Evolutionary conservation across 1,140 invertebrate genomes (phyloP).

Genomic region (Micrasema longulum): DNA sequence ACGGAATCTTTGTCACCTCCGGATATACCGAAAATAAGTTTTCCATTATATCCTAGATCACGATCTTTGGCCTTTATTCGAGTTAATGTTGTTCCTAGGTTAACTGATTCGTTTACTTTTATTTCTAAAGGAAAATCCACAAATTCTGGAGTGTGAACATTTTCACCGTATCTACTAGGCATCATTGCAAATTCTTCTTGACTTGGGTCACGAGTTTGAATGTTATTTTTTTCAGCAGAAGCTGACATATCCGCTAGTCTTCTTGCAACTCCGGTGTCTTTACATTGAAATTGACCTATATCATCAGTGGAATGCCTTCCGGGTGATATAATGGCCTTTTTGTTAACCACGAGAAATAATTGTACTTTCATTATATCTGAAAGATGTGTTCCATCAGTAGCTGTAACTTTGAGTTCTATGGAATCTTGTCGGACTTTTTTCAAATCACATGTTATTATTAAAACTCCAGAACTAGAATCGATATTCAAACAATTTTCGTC

Average conservation of each 20-base stretch:
- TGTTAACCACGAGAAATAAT: conserved; percentile 75
- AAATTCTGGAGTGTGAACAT: conserved; percentile 82
- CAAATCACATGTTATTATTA: conserved; percentile 76
- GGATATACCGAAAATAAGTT: conserved; percentile 84
- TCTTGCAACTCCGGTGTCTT: conserved; percentile 81
- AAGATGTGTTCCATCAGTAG: conserved; percentile 88
- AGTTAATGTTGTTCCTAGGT: conserved; percentile 76
- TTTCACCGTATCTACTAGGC: conserved; percentile 82
- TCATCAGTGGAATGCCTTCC: conserved; percentile 57
- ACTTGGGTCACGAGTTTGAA: conserved; percentile 61
- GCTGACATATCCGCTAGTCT: conserved; percentile 79
- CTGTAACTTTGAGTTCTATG: conserved; percentile 80
- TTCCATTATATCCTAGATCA: conserved; percentile 79
- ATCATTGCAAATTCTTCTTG: conserved; percentile 76
- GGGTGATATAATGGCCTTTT: conserved; percentile 59
- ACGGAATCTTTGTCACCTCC: conserved; percentile 84
- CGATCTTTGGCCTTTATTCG: conserved; percentile 79
- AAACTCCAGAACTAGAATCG: conserved; percentile 76
- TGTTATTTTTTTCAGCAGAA: conserved; percentile 80
- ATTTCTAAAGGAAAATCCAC: conserved; percentile 76
- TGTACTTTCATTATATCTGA: conserved; percentile 78
- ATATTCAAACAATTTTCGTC: conserved; percentile 86
- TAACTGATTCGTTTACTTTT: conserved; percentile 83
- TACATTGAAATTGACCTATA: conserved; percentile 76
- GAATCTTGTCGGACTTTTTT: conserved; percentile 73